A percentile compares a stretch with the other conserved stretches of the same genome.
Evolutionary conservation across 2,888 invertebrate species (phyloP).

Genomic region (Parnassius glacialis): DNA sequence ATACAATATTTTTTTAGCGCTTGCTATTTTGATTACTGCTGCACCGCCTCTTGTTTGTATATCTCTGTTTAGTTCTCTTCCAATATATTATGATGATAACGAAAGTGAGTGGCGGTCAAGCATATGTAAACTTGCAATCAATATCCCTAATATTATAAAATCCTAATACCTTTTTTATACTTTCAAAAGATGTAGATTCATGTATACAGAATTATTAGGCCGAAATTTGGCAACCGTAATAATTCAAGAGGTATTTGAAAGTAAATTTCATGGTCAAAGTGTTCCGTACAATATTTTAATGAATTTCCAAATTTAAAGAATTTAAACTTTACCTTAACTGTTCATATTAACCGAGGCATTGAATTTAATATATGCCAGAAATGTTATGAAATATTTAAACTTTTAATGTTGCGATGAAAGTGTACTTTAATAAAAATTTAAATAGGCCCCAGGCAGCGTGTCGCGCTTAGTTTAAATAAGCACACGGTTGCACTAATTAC

Average conservation of each 20-base stretch:
- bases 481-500: conserved; percentile 67
- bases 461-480: conserved; percentile 70
- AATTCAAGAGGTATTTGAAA: background rate
- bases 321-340: conserved; percentile 7
- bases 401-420: conserved; percentile 17
- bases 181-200: no score
- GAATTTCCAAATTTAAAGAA: conserved; percentile 18
- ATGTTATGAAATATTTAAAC: conserved; percentile 18
- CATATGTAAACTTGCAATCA: no score
- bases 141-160: no score
- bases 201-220: no score
- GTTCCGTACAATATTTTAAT: conserved; percentile 13
- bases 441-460: conserved; percentile 48
- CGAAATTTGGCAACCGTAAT: no score
- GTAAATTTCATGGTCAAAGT: conserved; percentile 11
- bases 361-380: conserved; percentile 1
- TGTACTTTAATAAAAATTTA: conserved; percentile 38
- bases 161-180: no score
- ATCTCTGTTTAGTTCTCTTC: no score
- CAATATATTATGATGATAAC: no score
- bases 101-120: no score
- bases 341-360: background rate
- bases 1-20: no score
- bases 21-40: no score
- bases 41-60: no score